These are phyloP conservation scores for Megaceryle torquata DNA, from an alignment of 2,113 vertebrate genomes.

Conservation along the genomic window DNA sequence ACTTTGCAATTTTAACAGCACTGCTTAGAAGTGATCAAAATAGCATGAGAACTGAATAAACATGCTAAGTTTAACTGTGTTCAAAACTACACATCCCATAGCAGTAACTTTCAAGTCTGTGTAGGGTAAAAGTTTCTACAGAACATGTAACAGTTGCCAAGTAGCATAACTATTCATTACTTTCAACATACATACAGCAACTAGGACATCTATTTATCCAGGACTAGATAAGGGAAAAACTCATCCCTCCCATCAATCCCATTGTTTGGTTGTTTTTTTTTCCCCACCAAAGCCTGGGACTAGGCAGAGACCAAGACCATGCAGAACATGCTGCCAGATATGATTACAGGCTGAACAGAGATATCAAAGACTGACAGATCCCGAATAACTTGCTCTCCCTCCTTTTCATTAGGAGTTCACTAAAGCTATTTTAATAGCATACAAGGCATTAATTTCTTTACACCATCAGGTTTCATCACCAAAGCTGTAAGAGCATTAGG, in stretches of 20 bases:
- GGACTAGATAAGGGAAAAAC: not conserved
- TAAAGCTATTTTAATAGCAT: not conserved
- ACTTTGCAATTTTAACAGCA: not conserved
- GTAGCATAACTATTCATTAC: not conserved
- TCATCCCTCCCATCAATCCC: not conserved
- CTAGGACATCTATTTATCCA: not conserved
- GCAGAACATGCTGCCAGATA: conserved; percentile 20
- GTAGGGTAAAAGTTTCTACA: not conserved
- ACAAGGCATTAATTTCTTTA: not conserved
- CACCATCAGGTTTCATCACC: not conserved
- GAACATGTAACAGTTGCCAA: not conserved
- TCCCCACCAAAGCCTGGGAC: not conserved
- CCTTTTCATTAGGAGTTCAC: not conserved
- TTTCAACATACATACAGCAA: not conserved
- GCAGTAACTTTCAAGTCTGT: not conserved
- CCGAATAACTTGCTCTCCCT: conserved; percentile 20
- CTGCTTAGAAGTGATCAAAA: not conserved
- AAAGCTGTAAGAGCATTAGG: not conserved
- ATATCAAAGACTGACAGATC: conserved; percentile 40
- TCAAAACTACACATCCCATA: not conserved
- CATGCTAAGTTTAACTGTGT: not conserved
- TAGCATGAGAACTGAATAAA: not conserved
- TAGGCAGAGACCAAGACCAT: not conserved
- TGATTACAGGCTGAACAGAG: conserved; percentile 36
- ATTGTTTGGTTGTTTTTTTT: not conserved